A percentile compares a stretch with the other conserved stretches of the same genome.
Conservation (phyloP, 2,113 vertebrate species). For the Melanocharis versteri region DNA sequence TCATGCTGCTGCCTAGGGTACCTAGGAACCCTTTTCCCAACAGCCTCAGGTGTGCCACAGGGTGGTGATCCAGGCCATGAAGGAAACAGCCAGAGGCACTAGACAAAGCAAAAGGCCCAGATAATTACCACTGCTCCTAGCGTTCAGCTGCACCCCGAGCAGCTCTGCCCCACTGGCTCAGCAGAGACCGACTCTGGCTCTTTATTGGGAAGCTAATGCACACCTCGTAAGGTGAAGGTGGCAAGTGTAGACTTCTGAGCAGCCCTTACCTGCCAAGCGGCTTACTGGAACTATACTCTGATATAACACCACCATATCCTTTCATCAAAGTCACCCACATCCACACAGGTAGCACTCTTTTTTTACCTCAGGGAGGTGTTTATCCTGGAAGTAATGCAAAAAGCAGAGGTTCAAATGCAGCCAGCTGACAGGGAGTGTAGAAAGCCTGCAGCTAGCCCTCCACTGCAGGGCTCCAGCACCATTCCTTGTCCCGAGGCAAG, state of each 20-base stretch:
- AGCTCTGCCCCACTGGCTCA: not conserved
- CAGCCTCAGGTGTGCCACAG: not conserved
- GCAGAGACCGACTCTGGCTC: not conserved
- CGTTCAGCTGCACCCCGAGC: fast-evolving
- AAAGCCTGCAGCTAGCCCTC: not conserved
- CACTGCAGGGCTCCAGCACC: not conserved
- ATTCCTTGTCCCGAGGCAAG: not conserved
- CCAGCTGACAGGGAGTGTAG: not conserved
- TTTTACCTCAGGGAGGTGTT: not conserved
- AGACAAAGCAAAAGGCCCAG: not conserved
- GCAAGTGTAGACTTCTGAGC: not conserved
- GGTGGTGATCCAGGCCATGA: not conserved
- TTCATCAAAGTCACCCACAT: not conserved
- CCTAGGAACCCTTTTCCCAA: not conserved
- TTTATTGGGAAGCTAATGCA: not conserved
- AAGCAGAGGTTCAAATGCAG: not conserved
- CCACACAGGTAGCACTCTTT: not conserved
- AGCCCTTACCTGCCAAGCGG: not conserved
- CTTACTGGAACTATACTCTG: not conserved
- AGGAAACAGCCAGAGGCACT: not conserved
- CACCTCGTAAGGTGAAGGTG: not conserved
- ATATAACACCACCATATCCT: not conserved
- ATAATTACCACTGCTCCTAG: not conserved
- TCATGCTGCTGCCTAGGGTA: not conserved
- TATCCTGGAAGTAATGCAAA: not conserved